Conservation (phyloP, 1,140 invertebrate species). For the Pemphigus obesinymphae region DNA sequence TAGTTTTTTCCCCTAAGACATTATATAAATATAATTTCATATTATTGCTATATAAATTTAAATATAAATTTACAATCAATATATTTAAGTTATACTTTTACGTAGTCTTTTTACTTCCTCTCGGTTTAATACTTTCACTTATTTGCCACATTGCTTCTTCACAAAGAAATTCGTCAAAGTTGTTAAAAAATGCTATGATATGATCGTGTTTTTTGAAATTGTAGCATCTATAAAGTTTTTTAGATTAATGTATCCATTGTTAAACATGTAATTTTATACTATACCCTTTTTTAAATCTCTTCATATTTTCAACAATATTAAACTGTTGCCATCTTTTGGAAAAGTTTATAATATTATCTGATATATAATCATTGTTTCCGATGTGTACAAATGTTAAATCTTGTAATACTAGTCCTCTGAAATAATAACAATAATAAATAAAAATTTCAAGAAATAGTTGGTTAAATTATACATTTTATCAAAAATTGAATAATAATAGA, state of each 20-base stretch:
- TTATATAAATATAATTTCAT: neutral
- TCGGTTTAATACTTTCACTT: slow-evolving; percentile 91
- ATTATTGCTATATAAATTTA: neutral
- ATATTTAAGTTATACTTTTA: neutral
- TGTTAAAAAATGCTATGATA: slow-evolving; percentile 92
- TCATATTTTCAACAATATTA: slow-evolving; percentile 95
- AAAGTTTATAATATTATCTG: slow-evolving; percentile 89
- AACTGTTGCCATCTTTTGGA: slow-evolving; percentile 98
- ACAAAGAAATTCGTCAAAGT: slow-evolving; percentile 90
- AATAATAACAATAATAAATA: too few species aligned
- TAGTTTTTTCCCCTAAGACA: too few species aligned
- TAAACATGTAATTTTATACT: neutral
- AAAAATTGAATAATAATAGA: too few species aligned
- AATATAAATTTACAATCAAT: neutral
- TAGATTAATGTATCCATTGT: neutral
- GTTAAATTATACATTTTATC: too few species aligned
- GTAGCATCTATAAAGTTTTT: slow-evolving; percentile 60
- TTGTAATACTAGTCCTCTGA: slow-evolving; percentile 93
- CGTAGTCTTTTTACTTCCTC: slow-evolving; percentile 58
- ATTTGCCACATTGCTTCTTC: slow-evolving; percentile 98
- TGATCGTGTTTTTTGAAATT: slow-evolving; percentile 86
- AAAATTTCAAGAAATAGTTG: too few species aligned
- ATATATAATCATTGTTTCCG: slow-evolving; percentile 83
- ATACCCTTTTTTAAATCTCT: slow-evolving; percentile 90
- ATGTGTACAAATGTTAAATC: slow-evolving; percentile 98